phyloP scores from a whole-genome alignment of 2,888 invertebrate genomes.

The Temnothorax ravouxi region DNA sequence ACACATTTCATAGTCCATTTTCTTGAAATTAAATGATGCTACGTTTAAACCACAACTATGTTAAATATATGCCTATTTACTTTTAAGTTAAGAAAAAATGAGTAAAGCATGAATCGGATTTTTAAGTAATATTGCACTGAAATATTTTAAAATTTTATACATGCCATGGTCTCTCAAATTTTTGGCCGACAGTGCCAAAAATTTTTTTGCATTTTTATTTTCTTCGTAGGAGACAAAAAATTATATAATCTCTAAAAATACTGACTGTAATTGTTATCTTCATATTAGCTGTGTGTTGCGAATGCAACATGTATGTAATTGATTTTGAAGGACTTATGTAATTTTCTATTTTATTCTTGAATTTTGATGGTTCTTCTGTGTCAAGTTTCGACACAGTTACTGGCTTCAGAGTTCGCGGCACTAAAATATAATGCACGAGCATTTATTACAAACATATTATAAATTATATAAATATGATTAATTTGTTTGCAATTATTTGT shows the following conservation, averaged over 20 bases:
- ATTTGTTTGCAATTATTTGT: not conserved
- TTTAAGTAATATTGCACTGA: not conserved
- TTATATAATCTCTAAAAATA: slow-evolving; percentile 6
- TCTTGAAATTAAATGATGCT: no score
- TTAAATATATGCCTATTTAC: no score
- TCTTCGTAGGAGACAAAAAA: not conserved
- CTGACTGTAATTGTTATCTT: slow-evolving; percentile 76
- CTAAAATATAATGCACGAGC: slow-evolving; percentile 62
- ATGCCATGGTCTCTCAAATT: not conserved
- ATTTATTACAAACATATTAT: not conserved
- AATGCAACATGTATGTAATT: slow-evolving; percentile 87
- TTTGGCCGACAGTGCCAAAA: not conserved
- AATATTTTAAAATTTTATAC: not conserved
- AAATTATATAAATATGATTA: slow-evolving; percentile 16
- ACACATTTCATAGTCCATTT: no score
- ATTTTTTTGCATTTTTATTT: not conserved
- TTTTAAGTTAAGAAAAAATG: no score
- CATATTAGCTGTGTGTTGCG: slow-evolving; percentile 75
- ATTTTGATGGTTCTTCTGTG: slow-evolving; percentile 64
- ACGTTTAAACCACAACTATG: no score
- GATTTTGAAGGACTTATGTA: slow-evolving; percentile 88
- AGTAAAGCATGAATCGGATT: no score
- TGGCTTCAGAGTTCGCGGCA: slow-evolving; percentile 78
- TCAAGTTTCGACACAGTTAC: slow-evolving; percentile 50
- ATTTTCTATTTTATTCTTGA: slow-evolving; percentile 88